Conservation (phyloP, 2,113 vertebrate species). For the Sapayoa aenigma region DNA sequence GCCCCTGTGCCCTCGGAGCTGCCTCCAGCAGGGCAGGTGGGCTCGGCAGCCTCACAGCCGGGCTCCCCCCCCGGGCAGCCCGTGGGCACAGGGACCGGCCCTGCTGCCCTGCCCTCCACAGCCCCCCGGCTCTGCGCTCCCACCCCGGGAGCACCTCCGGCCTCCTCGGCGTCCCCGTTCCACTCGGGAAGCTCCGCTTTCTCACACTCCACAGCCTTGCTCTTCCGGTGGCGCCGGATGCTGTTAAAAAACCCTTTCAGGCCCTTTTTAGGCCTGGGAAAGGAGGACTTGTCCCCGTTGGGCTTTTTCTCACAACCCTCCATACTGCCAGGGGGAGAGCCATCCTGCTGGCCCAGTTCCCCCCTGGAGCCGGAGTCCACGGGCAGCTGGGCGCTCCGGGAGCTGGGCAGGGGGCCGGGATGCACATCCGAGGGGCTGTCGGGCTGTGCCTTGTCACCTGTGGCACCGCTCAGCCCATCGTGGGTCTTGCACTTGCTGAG, state of each 20-base stretch:
- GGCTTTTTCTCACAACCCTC: conserved; percentile 79
- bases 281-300: conserved; percentile 70
- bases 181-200: conserved; percentile 66
- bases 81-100: not conserved
- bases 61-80: not conserved
- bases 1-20: not conserved
- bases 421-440: not conserved
- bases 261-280: conserved; percentile 84
- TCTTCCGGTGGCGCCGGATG: conserved; percentile 87
- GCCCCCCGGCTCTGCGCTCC: not conserved
- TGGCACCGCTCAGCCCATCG: conserved; percentile 80
- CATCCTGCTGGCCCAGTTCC: conserved; percentile 55
- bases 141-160: conserved; percentile 1
- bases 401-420: conserved; percentile 45
- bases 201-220: conserved; percentile 75
- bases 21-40: rapidly evolving
- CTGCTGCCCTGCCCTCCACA: not conserved
- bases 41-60: not conserved
- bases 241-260: conserved; percentile 91
- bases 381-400: conserved; percentile 66
- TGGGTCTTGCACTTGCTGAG: conserved; percentile 92
- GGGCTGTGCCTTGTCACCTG: conserved; percentile 39
- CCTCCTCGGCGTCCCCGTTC: conserved; percentile 45
- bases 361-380: conserved; percentile 1
- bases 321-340: conserved; percentile 49